phyloP scores from a whole-genome alignment of 2,113 vertebrate genomes.

The Brachionichthys hirsutus region DNA sequence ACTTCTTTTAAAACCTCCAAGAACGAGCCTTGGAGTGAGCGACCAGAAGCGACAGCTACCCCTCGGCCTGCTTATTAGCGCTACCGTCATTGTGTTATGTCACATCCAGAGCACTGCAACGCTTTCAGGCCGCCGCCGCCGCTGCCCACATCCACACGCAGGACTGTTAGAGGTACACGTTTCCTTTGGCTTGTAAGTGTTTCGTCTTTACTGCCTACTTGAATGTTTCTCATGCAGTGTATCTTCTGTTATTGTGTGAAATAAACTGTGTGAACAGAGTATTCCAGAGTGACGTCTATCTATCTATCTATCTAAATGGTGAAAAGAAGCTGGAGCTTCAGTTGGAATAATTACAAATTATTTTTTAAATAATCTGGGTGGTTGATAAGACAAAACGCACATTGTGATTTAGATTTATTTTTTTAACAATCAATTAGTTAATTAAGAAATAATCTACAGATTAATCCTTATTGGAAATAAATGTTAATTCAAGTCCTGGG shows the following conservation, averaged over 20 bases:
- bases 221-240: constrained; percentile 62
- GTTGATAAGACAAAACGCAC: too few relatives aligned
- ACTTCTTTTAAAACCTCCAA: background rate
- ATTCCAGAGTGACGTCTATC: too few relatives aligned
- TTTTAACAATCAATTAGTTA: too few relatives aligned
- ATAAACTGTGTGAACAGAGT: constrained; percentile 66
- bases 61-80: constrained; percentile 25
- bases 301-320: too few relatives aligned
- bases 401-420: too few relatives aligned
- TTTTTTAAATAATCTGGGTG: too few relatives aligned
- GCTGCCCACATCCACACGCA: constrained; percentile 37
- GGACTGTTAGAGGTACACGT: constrained; percentile 42
- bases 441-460: too few relatives aligned
- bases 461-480: too few relatives aligned
- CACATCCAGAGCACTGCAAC: constrained; percentile 44
- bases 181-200: constrained; percentile 66
- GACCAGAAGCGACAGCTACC: constrained; percentile 3
- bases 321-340: too few relatives aligned
- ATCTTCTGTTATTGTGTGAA: constrained; percentile 74
- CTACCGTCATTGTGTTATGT: constrained; percentile 39
- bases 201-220: constrained; percentile 59
- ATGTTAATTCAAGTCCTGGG: too few relatives aligned
- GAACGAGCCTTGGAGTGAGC: too few relatives aligned
- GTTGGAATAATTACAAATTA: too few relatives aligned
- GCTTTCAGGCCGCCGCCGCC: constrained; percentile 29